phyloP scores from a whole-genome alignment of 2,113 vertebrate species.

The Cyanoderma ruficeps region DNA sequence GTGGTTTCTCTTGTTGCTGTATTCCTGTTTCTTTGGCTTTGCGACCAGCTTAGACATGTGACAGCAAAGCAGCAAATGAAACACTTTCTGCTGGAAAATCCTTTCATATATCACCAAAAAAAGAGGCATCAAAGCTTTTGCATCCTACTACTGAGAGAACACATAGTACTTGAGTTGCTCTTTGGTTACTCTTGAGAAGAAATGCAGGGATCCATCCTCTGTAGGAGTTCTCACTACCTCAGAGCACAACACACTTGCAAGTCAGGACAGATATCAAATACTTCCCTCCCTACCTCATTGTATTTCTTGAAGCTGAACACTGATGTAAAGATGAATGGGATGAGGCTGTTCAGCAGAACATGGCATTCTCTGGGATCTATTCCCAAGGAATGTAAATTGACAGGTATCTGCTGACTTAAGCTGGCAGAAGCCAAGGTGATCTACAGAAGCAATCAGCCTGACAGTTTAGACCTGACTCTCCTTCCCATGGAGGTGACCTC shows the following conservation, averaged over 20 bases:
- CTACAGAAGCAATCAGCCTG: not conserved
- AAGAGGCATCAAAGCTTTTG: not conserved
- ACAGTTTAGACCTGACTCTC: not conserved
- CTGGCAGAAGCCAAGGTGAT: not conserved
- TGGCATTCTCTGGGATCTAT: not conserved
- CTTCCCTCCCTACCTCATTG: not conserved
- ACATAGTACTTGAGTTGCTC: not conserved
- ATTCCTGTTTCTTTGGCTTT: not conserved
- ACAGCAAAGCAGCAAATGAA: not conserved
- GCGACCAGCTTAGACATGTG: not conserved
- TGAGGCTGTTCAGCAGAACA: not conserved
- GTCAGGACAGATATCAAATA: not conserved
- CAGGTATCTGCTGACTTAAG: not conserved
- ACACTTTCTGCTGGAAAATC: not conserved
- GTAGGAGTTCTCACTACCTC: not conserved
- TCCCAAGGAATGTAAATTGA: not conserved
- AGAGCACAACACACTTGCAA: not conserved
- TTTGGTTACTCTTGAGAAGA: not conserved
- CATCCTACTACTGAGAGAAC: not conserved
- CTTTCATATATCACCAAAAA: not conserved
- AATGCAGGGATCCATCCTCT: not conserved
- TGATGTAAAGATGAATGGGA: not conserved
- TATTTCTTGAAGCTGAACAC: not conserved
- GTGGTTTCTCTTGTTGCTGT: not conserved
- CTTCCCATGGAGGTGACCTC: not conserved